Evolutionary conservation across 2,888 invertebrate genomes (phyloP), one percentile per base, ranked within the genome.

Genomic region (Caprella mutica): DNA sequence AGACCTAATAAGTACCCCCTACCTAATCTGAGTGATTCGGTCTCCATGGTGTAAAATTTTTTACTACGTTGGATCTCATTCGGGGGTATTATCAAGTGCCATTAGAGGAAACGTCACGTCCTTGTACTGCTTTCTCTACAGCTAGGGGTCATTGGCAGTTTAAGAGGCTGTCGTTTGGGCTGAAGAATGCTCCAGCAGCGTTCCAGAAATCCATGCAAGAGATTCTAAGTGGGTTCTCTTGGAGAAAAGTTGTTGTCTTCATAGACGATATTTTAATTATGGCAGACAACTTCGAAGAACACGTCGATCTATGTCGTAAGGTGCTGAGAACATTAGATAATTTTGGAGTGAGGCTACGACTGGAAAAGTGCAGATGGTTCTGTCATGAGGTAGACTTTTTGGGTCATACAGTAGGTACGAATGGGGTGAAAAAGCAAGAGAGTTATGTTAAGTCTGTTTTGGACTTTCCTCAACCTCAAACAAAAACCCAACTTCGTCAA

Each of bases 1-100:
- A 29, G 27, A 30, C 6, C n/a, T 19, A 23, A 43, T 43, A 43
- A 43, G 17, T 43, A 24, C 17, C 43, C 43, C n/a, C 21, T 21
- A 12, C 43, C 43, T 2, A 8, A 50, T 21, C 5, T 30, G 33
- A 4, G 17, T n/a, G 29, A 50, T 50, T 50, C 50, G 50, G 50
- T 3, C 50, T 50, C 6, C 50, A 30, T 33, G 50, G 50, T 19
- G 50, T 50, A 14, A 50, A 50, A 29, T 30, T 26, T 26, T 50
- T 50, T n/a, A 50, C 50, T 19, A 50, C 26, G 21, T 17, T 50
- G 29, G 50, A 50, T 21, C 26, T 50, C 2, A 33, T 43, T 9
- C 5, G 43, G 5, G 23, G 43, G 5, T 40, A 19, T 40, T 40
- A 40, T n/a, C 40, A 40, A 40, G 21, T 40, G 17, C 40, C 40